These are phyloP conservation scores for Neodon shergylaensis DNA, from an alignment of 2,113 vertebrate species.

Conservation along the genomic window DNA sequence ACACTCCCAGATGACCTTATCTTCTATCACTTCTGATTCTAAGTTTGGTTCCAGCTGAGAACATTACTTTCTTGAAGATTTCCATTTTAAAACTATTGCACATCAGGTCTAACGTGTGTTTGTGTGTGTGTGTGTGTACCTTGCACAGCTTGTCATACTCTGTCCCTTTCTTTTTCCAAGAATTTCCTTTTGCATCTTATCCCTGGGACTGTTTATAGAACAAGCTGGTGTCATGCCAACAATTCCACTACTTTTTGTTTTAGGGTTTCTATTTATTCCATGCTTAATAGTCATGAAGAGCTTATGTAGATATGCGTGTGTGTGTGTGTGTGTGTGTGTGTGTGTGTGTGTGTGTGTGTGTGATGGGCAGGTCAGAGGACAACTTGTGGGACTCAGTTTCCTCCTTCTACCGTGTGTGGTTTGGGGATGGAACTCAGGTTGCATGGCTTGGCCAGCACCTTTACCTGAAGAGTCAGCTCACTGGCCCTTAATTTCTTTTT, in stretches of 20 bases:
- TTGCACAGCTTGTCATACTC: background rate
- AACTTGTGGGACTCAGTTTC: background rate
- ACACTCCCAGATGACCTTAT: background rate
- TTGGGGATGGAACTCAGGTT: background rate
- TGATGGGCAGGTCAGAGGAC: background rate
- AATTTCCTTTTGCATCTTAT: conserved; percentile 27
- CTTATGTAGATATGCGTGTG: background rate
- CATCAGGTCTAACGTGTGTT: background rate
- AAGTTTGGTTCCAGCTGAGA: conserved; percentile 47
- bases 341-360: background rate
- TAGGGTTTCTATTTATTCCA: background rate
- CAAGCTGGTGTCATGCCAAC: background rate
- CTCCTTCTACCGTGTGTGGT: background rate
- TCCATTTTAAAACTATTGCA: background rate
- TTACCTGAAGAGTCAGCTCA: background rate
- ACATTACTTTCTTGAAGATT: conserved; percentile 46
- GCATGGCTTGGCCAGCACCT: background rate
- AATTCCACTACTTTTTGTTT: conserved; percentile 34
- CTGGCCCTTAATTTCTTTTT: background rate
- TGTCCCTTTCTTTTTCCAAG: conserved; percentile 11
- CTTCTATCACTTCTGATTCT: conserved; percentile 3
- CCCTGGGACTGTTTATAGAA: conserved; percentile 5
- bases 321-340: background rate
- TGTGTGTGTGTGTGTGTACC: no score
- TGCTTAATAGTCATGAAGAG: background rate